Percentiles rank a stretch among this genome's conserved stretches.
These are phyloP conservation scores for Cynopterus sphinx DNA, from an alignment of 2,797 vertebrate genomes.

Conservation along the genomic window DNA sequence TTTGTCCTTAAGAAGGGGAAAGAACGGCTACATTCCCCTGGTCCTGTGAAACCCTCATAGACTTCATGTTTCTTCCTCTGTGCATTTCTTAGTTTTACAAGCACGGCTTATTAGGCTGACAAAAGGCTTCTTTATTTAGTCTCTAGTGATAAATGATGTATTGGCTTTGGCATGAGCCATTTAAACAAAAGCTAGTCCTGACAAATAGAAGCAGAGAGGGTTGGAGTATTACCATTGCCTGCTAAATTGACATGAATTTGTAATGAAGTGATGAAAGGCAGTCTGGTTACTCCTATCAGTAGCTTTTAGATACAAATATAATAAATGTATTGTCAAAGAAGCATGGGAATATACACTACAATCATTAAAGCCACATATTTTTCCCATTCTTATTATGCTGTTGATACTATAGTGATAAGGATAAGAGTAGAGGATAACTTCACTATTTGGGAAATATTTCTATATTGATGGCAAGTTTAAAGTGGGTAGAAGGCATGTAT, in stretches of 20 bases:
- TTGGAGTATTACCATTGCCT: not conserved
- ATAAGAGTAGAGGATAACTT: not conserved
- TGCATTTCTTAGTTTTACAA: not conserved
- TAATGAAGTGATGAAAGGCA: not conserved
- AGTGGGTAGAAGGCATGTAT: not conserved
- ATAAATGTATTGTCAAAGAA: not conserved
- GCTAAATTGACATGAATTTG: not conserved
- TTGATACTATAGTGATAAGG: not conserved
- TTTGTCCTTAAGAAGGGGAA: not conserved
- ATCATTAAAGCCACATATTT: not conserved
- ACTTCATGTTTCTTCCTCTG: not conserved
- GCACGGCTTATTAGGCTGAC: not conserved
- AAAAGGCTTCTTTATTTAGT: not conserved
- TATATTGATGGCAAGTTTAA: not conserved
- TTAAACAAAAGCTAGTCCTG: not conserved
- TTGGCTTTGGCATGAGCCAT: not conserved
- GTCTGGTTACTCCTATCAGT: not conserved
- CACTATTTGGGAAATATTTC: not conserved
- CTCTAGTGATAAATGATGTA: not conserved
- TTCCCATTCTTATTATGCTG: not conserved
- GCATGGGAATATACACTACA: not conserved
- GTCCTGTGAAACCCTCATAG: not conserved
- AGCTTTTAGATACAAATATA: not conserved
- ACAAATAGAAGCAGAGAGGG: not conserved
- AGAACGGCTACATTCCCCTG: not conserved